Evolutionary conservation across 2,797 vertebrate genomes (phyloP), one percentile per base, ranked within the genome.

Genomic region (Tenualosa ilisha): DNA sequence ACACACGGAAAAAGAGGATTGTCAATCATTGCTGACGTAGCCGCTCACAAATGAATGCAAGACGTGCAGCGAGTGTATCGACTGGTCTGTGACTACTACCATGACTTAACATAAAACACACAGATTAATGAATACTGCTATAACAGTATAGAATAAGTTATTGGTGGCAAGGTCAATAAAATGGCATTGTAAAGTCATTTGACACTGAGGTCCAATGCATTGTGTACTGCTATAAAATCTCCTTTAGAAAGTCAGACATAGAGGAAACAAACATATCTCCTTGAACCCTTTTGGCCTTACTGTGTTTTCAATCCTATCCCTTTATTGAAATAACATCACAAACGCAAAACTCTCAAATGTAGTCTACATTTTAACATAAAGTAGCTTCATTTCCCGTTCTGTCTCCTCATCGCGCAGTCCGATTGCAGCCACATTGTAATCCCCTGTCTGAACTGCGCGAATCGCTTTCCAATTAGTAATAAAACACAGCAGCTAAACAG

Each of bases 21-120:
- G 89, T 83, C 86, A 85, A 50, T 91, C 87, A 85, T 13, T 20
- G 9, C 61, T 84, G 84, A 88, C 59, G 51, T 63, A 82, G 72
- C 72, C 84, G 49, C 86, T 82, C 81, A 86, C 49, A 72, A 82
- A 89, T 81, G 26, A 46, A 85, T 12, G 46, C 61, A 3, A 83
- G 40, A 65, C 53, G 40, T 81, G 5, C 61, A 85, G 81, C 50
- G 53, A 68, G 26, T 51, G 31, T 79, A 79, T 79, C 40, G 17
- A 40, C 72, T 79, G 20, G 15, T 17, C 40, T 79, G 15, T 75
- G 72, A 40, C 40, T 79, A 46, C 72, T 79, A 79, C 17, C 6
- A 20, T 79, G 72, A 79, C 72, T 79, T 79, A 79, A 43, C 68
- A 75, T 75, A 79, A 79, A 22, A 79, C 72, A 79, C 37, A 79